Evolutionary conservation across 2,888 invertebrate species (phyloP), one percentile per base, ranked within the genome.

Genomic region (Subacronicta megacephala): DNA sequence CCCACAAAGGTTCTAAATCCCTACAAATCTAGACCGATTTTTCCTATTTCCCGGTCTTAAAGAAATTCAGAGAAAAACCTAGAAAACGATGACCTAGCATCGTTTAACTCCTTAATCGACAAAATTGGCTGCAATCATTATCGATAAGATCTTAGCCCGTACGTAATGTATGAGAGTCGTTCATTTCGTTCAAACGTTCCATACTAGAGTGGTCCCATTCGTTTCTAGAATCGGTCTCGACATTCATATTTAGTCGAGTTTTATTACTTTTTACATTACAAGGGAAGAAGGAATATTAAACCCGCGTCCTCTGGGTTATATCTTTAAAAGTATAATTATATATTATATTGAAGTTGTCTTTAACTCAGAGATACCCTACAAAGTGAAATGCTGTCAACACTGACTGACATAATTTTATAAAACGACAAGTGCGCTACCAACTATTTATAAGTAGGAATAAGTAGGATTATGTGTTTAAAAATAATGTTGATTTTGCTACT

Each of bases 121-220:
- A 38, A 55, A 73, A 63, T 69, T 59, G 55, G 56, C 55, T 56
- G 55, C 53, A 69, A 68, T 68, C 69, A 58, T 58, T 69, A 54
- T 31, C 37, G 73, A 72, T 72, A 69, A 46, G 57, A 68, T 72
- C 73, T 35, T 26, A 33, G 26, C 36, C 50, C 45, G 67, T 46
- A 47, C 41, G 62, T 68, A 61, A 68, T 56, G 52, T 68, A 67
- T 52, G 62, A 44, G 49, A 45, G 44, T 50, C 49, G 31, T 31
- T 31, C 31, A n/a, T 31, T 31, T 31, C 31, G n/a, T 31, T 31
- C 53, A 53, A 59, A 67, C 45, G 53, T 18, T 62, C 23, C 7
- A 44, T 57, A 56, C 59, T 51, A 71, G 71, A 71, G 46, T 65
- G 72, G 59, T 66, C 45, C 7, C 2, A 65, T 71, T 51, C 44